phyloP scores from a whole-genome alignment of 2,113 vertebrate species.

The Heterotis niloticus region DNA sequence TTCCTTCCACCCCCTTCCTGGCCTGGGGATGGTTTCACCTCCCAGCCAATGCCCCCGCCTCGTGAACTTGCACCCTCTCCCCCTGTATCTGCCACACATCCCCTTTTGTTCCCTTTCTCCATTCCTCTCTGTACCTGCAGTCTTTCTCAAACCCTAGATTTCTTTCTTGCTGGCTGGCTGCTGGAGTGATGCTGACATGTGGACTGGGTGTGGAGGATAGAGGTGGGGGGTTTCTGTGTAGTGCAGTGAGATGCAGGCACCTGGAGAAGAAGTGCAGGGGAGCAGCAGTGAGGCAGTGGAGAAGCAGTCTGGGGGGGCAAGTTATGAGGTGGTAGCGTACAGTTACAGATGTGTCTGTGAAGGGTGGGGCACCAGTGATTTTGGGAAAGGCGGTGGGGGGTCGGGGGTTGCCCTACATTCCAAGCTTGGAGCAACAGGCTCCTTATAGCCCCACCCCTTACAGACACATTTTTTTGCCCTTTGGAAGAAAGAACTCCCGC shows the following conservation, averaged over 20 bases:
- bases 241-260: background rate
- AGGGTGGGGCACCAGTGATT: constrained; percentile 58
- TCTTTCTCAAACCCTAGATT: too few relatives aligned
- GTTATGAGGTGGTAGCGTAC: constrained; percentile 17
- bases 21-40: too few relatives aligned
- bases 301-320: background rate
- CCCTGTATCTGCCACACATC: background rate
- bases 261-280: too few relatives aligned
- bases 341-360: constrained; percentile 56
- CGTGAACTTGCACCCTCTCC: background rate
- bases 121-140: too few relatives aligned
- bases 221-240: constrained; percentile 12
- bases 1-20: background rate
- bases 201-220: background rate
- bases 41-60: too few relatives aligned
- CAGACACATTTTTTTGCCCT: constrained; percentile 56
- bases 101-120: background rate
- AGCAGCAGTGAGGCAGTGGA: background rate
- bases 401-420: constrained; percentile 69
- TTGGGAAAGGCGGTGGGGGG: constrained; percentile 37
- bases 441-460: constrained; percentile 67
- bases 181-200: background rate
- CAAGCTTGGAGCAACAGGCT: constrained; percentile 61
- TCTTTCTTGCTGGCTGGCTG: too few relatives aligned
- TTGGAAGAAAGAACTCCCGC: constrained; percentile 34